Conservation (phyloP, 64 coral and sea anemone species). For the Montipora capricornis region DNA sequence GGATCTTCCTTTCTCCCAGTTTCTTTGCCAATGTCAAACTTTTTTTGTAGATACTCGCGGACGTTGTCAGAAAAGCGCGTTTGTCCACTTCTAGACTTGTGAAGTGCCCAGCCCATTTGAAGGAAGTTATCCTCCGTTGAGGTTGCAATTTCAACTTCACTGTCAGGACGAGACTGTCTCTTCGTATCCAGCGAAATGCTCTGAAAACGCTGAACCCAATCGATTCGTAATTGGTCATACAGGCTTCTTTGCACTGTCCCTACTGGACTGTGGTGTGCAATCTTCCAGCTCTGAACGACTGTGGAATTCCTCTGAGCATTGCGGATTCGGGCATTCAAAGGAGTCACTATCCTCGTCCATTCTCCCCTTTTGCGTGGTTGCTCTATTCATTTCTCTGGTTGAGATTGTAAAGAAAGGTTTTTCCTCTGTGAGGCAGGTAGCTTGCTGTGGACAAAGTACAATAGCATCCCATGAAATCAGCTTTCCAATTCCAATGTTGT, state of each 20-base stretch:
- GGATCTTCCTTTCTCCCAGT: slow-evolving; percentile 66
- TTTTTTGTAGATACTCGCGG: slow-evolving; percentile 19
- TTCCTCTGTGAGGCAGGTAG: slow-evolving; percentile 13
- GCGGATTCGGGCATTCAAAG: slow-evolving; percentile 45
- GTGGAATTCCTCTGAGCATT: slow-evolving; percentile 52
- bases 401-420: slow-evolving; percentile 40
- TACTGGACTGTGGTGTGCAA: slow-evolving; percentile 23
- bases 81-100: slow-evolving; percentile 44
- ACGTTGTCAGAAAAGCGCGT: slow-evolving; percentile 45
- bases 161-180: neutral
- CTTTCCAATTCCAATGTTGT: slow-evolving; percentile 24
- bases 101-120: slow-evolving; percentile 54
- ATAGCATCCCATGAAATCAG: slow-evolving; percentile 56
- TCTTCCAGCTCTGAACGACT: slow-evolving; percentile 41
- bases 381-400: slow-evolving; percentile 21
- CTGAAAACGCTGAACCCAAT: slow-evolving; percentile 44
- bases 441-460: slow-evolving; percentile 24
- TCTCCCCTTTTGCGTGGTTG: neutral
- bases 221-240: slow-evolving; percentile 36
- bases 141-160: neutral
- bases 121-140: neutral
- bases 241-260: slow-evolving; percentile 10
- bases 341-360: neutral
- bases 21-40: slow-evolving; percentile 20
- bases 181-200: neutral